phyloP scores from a whole-genome alignment of 1,140 invertebrate genomes.

The Microplitis demolitor region DNA sequence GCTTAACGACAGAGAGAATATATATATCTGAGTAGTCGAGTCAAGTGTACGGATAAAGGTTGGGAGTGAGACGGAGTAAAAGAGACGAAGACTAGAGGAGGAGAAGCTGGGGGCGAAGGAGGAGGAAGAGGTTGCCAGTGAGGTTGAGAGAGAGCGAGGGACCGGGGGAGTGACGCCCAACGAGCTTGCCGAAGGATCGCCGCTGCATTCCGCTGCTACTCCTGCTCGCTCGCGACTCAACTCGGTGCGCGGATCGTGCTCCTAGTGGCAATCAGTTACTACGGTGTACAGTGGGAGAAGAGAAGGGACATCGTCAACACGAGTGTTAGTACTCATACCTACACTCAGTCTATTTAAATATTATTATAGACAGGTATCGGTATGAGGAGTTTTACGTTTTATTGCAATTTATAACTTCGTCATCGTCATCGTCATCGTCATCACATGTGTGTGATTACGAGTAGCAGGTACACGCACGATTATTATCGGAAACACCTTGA shows the following conservation, averaged over 20 bases:
- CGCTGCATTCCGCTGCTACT: slow-evolving; percentile 18
- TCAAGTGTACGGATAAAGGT: neutral
- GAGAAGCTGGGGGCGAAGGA: too few species aligned
- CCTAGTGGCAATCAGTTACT: slow-evolving; percentile 6
- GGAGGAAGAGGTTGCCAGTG: too few species aligned
- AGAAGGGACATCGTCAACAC: slow-evolving; percentile 7
- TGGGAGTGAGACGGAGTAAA: neutral
- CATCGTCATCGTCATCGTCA: too few species aligned
- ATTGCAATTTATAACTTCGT: too few species aligned
- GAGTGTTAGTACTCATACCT: neutral
- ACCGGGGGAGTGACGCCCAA: slow-evolving; percentile 7
- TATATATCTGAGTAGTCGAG: too few species aligned
- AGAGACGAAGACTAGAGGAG: neutral
- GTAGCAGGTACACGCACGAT: too few species aligned
- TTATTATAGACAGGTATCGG: too few species aligned
- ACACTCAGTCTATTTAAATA: slow-evolving; percentile 5
- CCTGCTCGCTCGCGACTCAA: neutral
- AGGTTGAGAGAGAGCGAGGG: neutral
- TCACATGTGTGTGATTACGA: too few species aligned
- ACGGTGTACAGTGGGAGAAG: neutral
- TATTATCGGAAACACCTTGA: too few species aligned
- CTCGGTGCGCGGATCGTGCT: slow-evolving; percentile 1
- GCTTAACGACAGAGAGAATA: slow-evolving; percentile 1
- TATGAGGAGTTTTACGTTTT: too few species aligned
- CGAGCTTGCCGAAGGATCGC: slow-evolving; percentile 8